phyloP scores from a whole-genome alignment of 2,113 vertebrate species.

The Noturus placidus region DNA sequence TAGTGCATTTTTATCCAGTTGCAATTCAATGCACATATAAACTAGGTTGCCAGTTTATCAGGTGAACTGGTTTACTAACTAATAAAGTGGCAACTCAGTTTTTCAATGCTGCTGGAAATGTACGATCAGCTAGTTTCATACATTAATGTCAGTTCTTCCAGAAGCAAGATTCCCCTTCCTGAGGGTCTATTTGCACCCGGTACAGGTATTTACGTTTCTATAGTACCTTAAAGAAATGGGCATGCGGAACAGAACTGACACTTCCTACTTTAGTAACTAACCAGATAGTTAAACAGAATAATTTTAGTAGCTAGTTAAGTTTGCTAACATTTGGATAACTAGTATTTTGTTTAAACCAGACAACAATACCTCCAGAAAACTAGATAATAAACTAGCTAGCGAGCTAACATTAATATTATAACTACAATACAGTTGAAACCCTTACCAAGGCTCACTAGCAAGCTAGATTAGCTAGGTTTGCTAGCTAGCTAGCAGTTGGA shows the following conservation, averaged over 20 bases:
- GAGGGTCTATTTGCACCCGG: not conserved
- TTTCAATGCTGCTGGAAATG: not conserved
- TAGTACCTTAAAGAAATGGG: not conserved
- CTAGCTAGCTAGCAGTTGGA: not conserved
- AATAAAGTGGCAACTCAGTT: not conserved
- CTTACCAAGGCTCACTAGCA: not conserved
- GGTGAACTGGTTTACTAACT: not conserved
- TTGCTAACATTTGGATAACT: not conserved
- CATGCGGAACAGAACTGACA: not conserved
- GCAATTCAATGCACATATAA: not conserved
- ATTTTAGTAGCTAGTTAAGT: not conserved
- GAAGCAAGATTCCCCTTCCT: not conserved
- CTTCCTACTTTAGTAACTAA: not conserved
- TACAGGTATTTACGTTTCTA: not conserved
- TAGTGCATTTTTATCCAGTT: not conserved
- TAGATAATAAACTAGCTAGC: not conserved
- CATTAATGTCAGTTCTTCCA: not conserved
- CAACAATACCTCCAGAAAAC: not conserved
- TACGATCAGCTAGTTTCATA: not conserved
- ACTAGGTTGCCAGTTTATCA: slow-evolving; percentile 3
- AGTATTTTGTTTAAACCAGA: not conserved
- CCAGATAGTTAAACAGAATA: not conserved
- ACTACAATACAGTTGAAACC: not conserved
- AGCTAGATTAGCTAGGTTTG: not conserved
- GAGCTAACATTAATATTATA: not conserved